Base-by-base conservation (phyloP, 2,113 vertebrate species). In the Lontra canadensis region DNA sequence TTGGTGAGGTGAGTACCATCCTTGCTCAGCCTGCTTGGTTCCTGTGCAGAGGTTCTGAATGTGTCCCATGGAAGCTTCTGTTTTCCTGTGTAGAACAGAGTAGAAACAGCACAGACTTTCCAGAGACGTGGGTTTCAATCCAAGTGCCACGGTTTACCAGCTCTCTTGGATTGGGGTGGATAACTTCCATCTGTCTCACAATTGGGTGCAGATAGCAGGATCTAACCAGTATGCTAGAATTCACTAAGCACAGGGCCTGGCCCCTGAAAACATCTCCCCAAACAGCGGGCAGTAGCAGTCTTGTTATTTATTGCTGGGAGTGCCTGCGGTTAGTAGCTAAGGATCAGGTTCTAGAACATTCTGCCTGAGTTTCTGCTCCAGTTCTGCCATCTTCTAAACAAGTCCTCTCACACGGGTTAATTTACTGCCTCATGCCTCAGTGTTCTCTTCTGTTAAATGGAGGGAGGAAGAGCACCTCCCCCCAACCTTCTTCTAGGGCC, bases 61-160 rank as follows among this genome's bases (percentile, higher is more conserved):
- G 6, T 87, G 59, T 31, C 39, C 18, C 25, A 2, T 0, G 0
- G 2, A 25, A 10, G 2, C 4, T 9, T 23, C 44, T 94, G 73
- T 39, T 61, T 29, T 18, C 44, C 61, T 69, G 18, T 57, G 31
- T 65, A 55, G 44, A 26, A 73, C 80, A 80, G n/a, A 12, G 59
- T 52, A 31, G 17, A 91, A 87, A 89, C 3, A 86, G 69, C 13
- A 52, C 6, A 74, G 14, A 55, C 11, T 13, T 95, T 31, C 34
- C 67, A 23, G 52, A 91, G 61, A 73, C 11, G 0, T 17, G 20
- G 26, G 10, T 85, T 94, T 95, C 80, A 7, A n/a, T 15, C 8
- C 6, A 1, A 23, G 34, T 61, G 31, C 61, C 42, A 49, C 31
- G 14, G 26, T 49, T 73, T 39, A 42, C 47, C 49, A 26, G 12